These are phyloP conservation scores for Dysmachus trigonus DNA, from an alignment of 2,888 invertebrate genomes.

Conservation along the genomic window DNA sequence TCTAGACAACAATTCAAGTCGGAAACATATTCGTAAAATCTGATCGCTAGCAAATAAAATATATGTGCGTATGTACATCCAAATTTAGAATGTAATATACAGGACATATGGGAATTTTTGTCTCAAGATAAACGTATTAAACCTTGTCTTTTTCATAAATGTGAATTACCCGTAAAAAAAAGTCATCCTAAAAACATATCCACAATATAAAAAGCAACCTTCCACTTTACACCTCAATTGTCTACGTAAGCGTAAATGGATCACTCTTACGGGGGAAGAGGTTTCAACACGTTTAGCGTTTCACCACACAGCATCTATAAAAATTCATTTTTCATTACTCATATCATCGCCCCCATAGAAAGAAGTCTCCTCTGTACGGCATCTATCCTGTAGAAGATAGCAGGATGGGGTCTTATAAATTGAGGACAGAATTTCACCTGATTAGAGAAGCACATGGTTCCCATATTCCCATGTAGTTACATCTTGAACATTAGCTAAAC, in stretches of 20 bases:
- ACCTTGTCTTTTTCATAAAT: background rate
- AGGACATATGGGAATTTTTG: background rate
- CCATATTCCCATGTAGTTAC: slow-evolving; percentile 20
- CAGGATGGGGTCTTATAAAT: background rate
- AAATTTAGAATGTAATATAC: background rate
- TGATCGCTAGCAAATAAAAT: background rate
- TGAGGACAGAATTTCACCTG: slow-evolving; percentile 7
- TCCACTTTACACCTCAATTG: background rate
- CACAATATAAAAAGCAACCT: background rate
- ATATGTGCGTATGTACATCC: background rate
- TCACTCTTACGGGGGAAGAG: background rate
- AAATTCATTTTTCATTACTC: slow-evolving; percentile 28
- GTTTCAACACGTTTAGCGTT: background rate
- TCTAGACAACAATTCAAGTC: background rate
- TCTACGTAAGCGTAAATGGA: background rate
- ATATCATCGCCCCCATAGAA: background rate
- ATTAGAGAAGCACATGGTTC: slow-evolving; percentile 13
- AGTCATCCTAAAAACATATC: background rate
- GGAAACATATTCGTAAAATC: background rate
- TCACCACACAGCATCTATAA: background rate
- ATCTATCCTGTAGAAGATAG: background rate
- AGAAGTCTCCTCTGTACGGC: background rate
- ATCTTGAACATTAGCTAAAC: slow-evolving; percentile 5
- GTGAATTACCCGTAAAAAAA: background rate
- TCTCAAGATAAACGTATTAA: background rate